Base-by-base conservation (phyloP, 2,113 vertebrate genomes). In the Prinia subflava region DNA sequence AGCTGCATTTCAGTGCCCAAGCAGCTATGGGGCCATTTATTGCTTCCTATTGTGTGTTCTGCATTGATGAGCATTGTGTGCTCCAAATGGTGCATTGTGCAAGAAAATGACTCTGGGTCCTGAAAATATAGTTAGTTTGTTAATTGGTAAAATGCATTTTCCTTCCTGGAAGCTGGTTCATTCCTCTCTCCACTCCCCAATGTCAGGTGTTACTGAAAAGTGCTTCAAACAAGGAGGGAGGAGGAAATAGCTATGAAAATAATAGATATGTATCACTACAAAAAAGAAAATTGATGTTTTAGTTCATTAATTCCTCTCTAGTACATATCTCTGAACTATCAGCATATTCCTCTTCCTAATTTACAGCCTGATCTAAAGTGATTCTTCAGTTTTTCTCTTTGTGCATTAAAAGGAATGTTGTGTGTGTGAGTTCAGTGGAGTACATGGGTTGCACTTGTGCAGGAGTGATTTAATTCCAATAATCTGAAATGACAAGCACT, bases 391-490 rank as follows among this genome's bases (percentile, higher is more conserved):
- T 88, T 75, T 56, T 76, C 52, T 71, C 13, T 56, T 60, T 49
- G 8, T 42, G 9, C 39, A 59, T 37, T 39, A 16, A 70, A 83
- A 60, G 19, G 9, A 79, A 18, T 44, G 15, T 3, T 89, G 5
- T 31, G 20, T 46, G 20, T 15, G 30, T 10, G 35, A 35, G 30
- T 59, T 60, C 49, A 12, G 1, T 83, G 16, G 2, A 65, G 46
- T 41, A 67, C 60, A 76, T 49, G 37, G 19, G 7, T n/a, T 91
- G 63, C 59, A 74, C 24, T 83, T 92, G 65, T 65, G 23, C 59
- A 81, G 39, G 83, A 92, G n/a, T 77, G n/a, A 89, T 94, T 92
- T 95, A 94, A 79, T 83, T 95, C 93, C 82, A 87, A 83, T 91
- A 95, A 92, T 73, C 70, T 90, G 67, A 86, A 95, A 88, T 81